Percentiles rank a stretch among this genome's conserved stretches.
Conservation (phyloP, 2,888 invertebrate species). For the Chesias legatella region DNA sequence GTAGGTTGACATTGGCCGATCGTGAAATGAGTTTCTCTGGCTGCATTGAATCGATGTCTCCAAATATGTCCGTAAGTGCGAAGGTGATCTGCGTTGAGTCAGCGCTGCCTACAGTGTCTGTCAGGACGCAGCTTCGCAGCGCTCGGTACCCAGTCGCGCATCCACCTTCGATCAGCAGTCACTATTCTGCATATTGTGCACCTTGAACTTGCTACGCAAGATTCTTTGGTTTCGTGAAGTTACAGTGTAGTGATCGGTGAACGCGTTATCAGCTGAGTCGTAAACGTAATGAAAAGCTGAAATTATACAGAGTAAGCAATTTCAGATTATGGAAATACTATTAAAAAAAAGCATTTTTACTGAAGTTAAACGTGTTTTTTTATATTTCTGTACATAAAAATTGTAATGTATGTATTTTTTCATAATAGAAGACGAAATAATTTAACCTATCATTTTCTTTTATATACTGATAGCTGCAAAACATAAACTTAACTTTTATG, state of each 20-base stretch:
- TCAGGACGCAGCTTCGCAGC: constrained; percentile 26
- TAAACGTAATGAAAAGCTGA: constrained; percentile 31
- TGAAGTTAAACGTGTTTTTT: too few species aligned
- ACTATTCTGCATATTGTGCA: constrained; percentile 41
- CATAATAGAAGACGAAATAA: too few species aligned
- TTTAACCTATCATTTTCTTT: too few species aligned
- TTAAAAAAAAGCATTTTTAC: too few species aligned
- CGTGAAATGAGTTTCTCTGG: constrained; percentile 47
- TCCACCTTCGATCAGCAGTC: constrained; percentile 46
- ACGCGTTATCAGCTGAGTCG: constrained; percentile 24
- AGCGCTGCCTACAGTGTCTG: constrained; percentile 51
- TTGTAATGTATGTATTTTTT: too few species aligned
- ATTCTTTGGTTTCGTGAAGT: constrained; percentile 39
- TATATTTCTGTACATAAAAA: too few species aligned
- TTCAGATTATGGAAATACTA: too few species aligned
- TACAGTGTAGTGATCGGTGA: constrained; percentile 37
- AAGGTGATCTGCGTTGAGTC: constrained; percentile 74
- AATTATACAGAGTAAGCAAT: too few species aligned
- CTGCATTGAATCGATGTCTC: constrained; percentile 65
- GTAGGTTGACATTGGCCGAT: constrained; percentile 53
- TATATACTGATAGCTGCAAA: too few species aligned
- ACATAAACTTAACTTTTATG: too few species aligned
- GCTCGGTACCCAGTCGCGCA: constrained; percentile 50
- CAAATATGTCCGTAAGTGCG: constrained; percentile 75
- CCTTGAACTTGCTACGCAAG: constrained; percentile 47